phyloP scores from a whole-genome alignment of 2,888 invertebrate genomes.

The Nephrotoma flavescens region DNA sequence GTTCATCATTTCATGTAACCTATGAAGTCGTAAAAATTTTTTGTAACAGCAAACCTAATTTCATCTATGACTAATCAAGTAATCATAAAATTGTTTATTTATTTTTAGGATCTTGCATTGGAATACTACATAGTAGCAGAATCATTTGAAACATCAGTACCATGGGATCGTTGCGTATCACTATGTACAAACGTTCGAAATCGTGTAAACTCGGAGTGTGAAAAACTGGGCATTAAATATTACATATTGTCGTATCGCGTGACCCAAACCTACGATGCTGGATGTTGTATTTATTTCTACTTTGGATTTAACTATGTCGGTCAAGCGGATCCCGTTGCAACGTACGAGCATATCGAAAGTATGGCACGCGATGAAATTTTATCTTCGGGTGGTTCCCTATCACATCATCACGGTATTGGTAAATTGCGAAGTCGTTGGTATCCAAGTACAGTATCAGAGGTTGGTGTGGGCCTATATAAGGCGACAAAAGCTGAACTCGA shows the following conservation, averaged over 20 bases:
- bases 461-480: slow-evolving; percentile 60
- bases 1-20: background rate
- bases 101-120: slow-evolving; percentile 70
- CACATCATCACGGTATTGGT: slow-evolving; percentile 95
- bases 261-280: slow-evolving; percentile 94
- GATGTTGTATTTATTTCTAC: slow-evolving; percentile 92
- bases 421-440: slow-evolving; percentile 86
- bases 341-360: slow-evolving; percentile 78
- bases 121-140: slow-evolving; percentile 82
- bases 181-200: slow-evolving; percentile 85
- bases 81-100: background rate
- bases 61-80: background rate
- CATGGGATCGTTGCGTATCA: slow-evolving; percentile 78
- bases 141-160: slow-evolving; percentile 97
- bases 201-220: slow-evolving; percentile 51
- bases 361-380: slow-evolving; percentile 85
- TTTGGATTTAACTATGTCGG: slow-evolving; percentile 64
- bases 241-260: slow-evolving; percentile 67
- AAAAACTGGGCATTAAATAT: slow-evolving; percentile 39
- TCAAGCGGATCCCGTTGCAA: slow-evolving; percentile 51
- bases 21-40: background rate
- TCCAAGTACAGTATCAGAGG: slow-evolving; percentile 62
- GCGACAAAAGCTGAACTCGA: slow-evolving; percentile 81
- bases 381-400: slow-evolving; percentile 64
- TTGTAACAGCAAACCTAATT: background rate